Evolutionary conservation across 2,113 vertebrate genomes (phyloP).

Genomic region (Chionodraco myersi): DNA sequence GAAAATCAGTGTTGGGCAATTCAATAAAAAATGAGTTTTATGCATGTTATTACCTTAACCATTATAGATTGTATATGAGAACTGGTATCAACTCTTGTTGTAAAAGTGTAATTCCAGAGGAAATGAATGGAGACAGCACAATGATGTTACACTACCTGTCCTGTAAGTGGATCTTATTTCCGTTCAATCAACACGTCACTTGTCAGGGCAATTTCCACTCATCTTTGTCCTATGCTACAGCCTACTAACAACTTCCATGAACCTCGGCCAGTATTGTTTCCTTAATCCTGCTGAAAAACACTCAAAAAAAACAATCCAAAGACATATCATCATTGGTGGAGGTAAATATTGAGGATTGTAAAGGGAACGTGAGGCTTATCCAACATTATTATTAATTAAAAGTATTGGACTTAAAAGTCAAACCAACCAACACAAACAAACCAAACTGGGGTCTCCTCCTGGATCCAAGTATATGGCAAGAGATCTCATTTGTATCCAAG

Average conservation of each 20-base stretch:
- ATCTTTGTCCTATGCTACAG: too few species aligned
- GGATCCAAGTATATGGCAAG: not conserved
- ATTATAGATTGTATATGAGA: constrained; percentile 38
- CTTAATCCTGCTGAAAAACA: too few species aligned
- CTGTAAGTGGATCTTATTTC: not conserved
- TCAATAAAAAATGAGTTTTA: constrained; percentile 68
- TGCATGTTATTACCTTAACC: constrained; percentile 56
- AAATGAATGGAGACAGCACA: constrained; percentile 20
- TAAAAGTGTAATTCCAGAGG: constrained; percentile 26
- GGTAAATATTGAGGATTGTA: not conserved
- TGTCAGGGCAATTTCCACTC: not conserved
- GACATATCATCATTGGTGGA: too few species aligned
- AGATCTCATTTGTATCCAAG: not conserved
- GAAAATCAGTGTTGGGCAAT: constrained; percentile 58
- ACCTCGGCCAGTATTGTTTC: too few species aligned
- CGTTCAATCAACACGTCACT: not conserved
- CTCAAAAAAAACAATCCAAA: too few species aligned
- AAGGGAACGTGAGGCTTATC: not conserved
- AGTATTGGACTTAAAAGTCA: not conserved
- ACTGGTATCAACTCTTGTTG: constrained; percentile 22
- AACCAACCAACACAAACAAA: not conserved
- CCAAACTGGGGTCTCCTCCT: not conserved
- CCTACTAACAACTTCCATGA: too few species aligned
- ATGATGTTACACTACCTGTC: not conserved
- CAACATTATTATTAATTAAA: not conserved